Percentiles rank a stretch among this genome's conserved stretches.
Evolutionary conservation across 1,140 invertebrate genomes (phyloP).

Genomic region (Euura lappo): DNA sequence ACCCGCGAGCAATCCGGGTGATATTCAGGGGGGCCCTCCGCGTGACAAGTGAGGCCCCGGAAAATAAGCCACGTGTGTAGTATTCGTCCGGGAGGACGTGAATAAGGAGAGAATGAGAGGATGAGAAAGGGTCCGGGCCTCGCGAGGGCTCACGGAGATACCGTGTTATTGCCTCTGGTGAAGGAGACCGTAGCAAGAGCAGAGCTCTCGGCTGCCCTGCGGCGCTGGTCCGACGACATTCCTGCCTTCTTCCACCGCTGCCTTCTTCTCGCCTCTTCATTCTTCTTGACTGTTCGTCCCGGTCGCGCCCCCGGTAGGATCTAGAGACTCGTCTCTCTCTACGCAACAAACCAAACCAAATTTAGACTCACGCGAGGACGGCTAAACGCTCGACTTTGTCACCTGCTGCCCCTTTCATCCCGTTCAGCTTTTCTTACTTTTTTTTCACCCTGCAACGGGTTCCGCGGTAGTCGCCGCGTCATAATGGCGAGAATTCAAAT

Average conservation of each 20-base stretch:
- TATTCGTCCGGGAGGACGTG: not conserved
- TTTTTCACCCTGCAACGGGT: slow-evolving; percentile 13
- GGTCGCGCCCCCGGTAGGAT: slow-evolving; percentile 21
- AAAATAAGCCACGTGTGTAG: slow-evolving; percentile 22
- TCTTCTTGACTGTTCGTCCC: slow-evolving; percentile 23
- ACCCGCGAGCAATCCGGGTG: slow-evolving; percentile 23
- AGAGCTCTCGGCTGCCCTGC: slow-evolving; percentile 41
- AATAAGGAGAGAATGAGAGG: not conserved
- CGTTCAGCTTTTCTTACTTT: slow-evolving; percentile 27
- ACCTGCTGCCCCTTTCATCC: slow-evolving; percentile 35
- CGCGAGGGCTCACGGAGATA: not conserved
- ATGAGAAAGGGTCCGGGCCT: not conserved
- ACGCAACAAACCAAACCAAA: slow-evolving; percentile 29
- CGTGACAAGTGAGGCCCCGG: slow-evolving; percentile 47
- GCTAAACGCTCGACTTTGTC: slow-evolving; percentile 52
- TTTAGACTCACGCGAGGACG: slow-evolving; percentile 34
- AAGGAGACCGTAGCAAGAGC: slow-evolving; percentile 19
- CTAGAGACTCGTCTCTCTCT: no score
- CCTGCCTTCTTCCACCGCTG: slow-evolving; percentile 44
- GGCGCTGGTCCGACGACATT: slow-evolving; percentile 62
- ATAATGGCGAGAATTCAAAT: not conserved
- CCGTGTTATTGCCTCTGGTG: slow-evolving; percentile 1
- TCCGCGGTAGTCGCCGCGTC: not conserved
- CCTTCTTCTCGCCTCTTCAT: slow-evolving; percentile 37
- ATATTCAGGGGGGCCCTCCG: slow-evolving; percentile 23